These are phyloP conservation scores for Cylloceria caligata DNA, from an alignment of 2,888 invertebrate species.

Conservation along the genomic window DNA sequence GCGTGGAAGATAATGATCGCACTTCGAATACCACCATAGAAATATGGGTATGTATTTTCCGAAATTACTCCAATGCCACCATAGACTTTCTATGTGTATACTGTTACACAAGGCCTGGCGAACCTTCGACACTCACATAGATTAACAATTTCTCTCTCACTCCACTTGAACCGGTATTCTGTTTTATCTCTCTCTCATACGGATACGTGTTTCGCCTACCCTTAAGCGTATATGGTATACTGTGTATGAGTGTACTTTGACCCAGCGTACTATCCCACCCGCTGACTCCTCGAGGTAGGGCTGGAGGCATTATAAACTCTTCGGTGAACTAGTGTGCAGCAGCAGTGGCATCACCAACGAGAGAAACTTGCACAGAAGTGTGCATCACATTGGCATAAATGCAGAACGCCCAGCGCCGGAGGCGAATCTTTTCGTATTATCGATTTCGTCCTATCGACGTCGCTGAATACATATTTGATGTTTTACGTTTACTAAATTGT, in stretches of 20 bases:
- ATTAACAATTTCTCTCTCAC: too few relatives aligned
- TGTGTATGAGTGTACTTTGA: conserved; percentile 24
- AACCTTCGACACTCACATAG: too few relatives aligned
- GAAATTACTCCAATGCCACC: conserved; percentile 32
- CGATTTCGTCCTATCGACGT: conserved; percentile 41
- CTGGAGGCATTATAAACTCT: conserved; percentile 56
- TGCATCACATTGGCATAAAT: conserved; percentile 47
- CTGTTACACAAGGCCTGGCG: too few relatives aligned
- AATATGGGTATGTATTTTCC: conserved; percentile 51
- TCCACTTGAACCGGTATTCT: too few relatives aligned
- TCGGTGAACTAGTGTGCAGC: conserved; percentile 12
- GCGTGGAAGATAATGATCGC: conserved; percentile 62
- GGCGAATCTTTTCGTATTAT: conserved; percentile 44
- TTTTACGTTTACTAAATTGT: conserved; percentile 4
- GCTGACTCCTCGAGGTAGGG: conserved; percentile 31
- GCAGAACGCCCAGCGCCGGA: neutral
- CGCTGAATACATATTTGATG: neutral
- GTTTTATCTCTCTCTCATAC: too few relatives aligned
- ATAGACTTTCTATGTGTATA: conserved; percentile 28
- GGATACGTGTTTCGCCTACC: too few relatives aligned
- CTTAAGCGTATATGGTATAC: conserved; percentile 4
- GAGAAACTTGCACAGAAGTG: conserved; percentile 56
- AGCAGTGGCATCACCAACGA: conserved; percentile 21
- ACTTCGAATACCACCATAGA: conserved; percentile 62
- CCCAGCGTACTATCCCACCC: conserved; percentile 19